Evolutionary conservation across 1,140 invertebrate species (phyloP), one percentile per base, ranked within the genome.

Genomic region (Linepithema humile): DNA sequence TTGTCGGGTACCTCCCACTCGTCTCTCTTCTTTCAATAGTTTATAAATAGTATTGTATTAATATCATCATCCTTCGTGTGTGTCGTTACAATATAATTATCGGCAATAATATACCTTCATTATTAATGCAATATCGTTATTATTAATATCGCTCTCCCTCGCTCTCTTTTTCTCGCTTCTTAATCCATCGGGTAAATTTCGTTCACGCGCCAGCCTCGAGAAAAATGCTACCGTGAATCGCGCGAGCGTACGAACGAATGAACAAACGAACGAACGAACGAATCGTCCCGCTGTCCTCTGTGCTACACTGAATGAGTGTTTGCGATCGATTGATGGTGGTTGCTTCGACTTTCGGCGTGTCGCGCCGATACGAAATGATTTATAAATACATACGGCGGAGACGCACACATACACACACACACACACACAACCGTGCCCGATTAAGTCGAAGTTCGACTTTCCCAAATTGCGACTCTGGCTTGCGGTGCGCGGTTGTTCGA

Each of bases 11-110:
- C 6, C 17, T 50, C 35, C 38, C 69, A 40, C 69, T 40, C 69
- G 50, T 53, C 72, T 84, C 75, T 88, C 53, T 53, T 72, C 67
- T 67, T 62, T 69, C 78, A 45, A 82, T 67, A 62, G 83, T 91
- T 93, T 93, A 93, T 92, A 93, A 93, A 93, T 91, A 92, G 90
- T 92, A 90, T 92, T 90, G 88, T 91, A 91, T 93, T 69, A 92
- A 93, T 93, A 91, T 92, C 88, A 91, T 92, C 88, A 91, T 93
- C 91, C 88, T 91, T 85, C 75, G 45, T 53, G 75, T 62, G 72
- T 90, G 67, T 87, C 82, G 85, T 91, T 88, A 88, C 84, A 90
- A 91, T 92, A 93, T 92, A 92, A 92, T 94, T 91, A 92, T 92
- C 90, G 88, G 90, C 88, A 93, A 90, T 93, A 92, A 91, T 92